These are phyloP conservation scores for Rana temporaria DNA, from an alignment of 2,113 vertebrate species.

Conservation along the genomic window DNA sequence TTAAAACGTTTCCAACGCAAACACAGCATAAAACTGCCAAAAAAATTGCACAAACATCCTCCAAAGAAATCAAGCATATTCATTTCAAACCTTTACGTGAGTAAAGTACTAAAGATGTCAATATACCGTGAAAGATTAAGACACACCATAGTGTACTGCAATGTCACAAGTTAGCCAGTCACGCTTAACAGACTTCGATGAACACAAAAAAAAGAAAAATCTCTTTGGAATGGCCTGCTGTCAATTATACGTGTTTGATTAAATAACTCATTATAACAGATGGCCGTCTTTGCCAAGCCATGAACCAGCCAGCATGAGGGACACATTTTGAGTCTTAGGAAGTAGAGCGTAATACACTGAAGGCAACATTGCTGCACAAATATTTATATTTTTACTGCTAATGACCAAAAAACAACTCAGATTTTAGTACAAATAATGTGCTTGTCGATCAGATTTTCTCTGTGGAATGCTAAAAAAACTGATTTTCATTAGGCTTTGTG, in stretches of 20 bases:
- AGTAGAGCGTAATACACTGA: constrained; percentile 39
- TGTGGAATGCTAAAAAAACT: constrained; percentile 5
- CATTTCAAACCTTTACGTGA: too few relatives aligned
- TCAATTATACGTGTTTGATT: constrained; percentile 56
- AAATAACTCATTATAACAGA: constrained; percentile 55
- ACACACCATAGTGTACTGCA: background rate
- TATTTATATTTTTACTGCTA: constrained; percentile 47
- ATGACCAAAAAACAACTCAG: constrained; percentile 23
- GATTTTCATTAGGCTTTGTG: constrained; percentile 3
- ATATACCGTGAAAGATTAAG: too few relatives aligned
- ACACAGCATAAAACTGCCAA: too few relatives aligned
- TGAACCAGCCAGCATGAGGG: constrained; percentile 48
- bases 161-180: constrained; percentile 18
- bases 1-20: too few relatives aligned
- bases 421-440: constrained; percentile 29
- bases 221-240: constrained; percentile 29
- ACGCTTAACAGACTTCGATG: constrained; percentile 15
- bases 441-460: constrained; percentile 14
- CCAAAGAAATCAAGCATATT: too few relatives aligned
- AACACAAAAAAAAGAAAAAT: constrained; percentile 15
- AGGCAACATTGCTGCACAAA: constrained; percentile 32
- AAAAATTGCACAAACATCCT: too few relatives aligned
- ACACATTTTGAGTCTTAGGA: constrained; percentile 30
- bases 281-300: constrained; percentile 36
- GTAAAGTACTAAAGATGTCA: too few relatives aligned